Evolutionary conservation across 2,888 invertebrate species (phyloP).

Genomic region (Monoplex corrugatus): DNA sequence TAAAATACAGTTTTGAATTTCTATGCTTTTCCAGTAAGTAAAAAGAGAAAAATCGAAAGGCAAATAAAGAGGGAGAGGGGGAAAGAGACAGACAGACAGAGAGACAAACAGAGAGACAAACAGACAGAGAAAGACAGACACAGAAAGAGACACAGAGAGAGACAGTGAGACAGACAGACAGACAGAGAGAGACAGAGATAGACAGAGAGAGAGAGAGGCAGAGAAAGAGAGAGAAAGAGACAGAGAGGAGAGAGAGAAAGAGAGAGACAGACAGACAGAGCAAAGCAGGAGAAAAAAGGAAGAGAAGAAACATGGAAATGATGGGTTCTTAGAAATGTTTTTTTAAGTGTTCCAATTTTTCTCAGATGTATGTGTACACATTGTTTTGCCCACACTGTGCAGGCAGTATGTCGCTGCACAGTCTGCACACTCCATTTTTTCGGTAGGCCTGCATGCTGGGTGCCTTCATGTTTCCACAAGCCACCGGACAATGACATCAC

Average conservation of each 20-base stretch:
- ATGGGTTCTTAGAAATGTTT: not conserved
- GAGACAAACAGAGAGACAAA: not conserved
- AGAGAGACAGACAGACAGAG: not conserved
- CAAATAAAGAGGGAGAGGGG: not conserved
- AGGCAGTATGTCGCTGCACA: too few relatives aligned
- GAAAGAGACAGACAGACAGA: not conserved
- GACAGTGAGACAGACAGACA: slow-evolving; percentile 28
- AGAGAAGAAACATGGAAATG: not conserved
- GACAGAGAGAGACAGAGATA: slow-evolving; percentile 21
- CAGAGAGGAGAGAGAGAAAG: not conserved
- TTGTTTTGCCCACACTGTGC: too few relatives aligned
- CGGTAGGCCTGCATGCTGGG: too few relatives aligned
- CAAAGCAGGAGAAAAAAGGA: not conserved
- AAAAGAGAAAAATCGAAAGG: not conserved
- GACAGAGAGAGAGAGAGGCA: not conserved
- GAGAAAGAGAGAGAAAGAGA: not conserved
- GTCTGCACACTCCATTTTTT: too few relatives aligned
- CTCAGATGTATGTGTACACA: too few relatives aligned
- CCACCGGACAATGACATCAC: too few relatives aligned
- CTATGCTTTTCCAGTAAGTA: too few relatives aligned
- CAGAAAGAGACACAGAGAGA: slow-evolving; percentile 13
- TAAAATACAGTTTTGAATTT: too few relatives aligned
- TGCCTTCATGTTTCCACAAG: too few relatives aligned
- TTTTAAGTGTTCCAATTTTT: too few relatives aligned
- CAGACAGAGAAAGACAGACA: not conserved